A percentile compares a stretch with the other conserved stretches of the same genome.
phyloP scores from a whole-genome alignment of 1,140 invertebrate genomes.

The Diabrotica virgifera region DNA sequence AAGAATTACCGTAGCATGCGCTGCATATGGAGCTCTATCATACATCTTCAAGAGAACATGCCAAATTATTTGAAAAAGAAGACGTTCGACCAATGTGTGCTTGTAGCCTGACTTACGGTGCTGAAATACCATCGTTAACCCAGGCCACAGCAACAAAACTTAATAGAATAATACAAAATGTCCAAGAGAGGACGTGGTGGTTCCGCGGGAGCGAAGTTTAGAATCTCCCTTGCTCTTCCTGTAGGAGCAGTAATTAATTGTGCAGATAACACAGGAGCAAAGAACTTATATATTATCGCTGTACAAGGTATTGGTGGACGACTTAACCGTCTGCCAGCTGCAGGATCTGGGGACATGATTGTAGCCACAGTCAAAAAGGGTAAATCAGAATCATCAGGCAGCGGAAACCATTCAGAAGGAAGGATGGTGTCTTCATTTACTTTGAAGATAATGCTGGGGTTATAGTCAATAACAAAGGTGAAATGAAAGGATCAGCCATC shows the following conservation, averaged over 20 bases:
- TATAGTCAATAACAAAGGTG: conserved; percentile 99
- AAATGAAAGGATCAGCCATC: conserved; percentile 98
- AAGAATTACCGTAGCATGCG: too few species aligned
- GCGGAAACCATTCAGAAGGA: conserved; percentile 96
- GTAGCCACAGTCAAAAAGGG: conserved; percentile 99
- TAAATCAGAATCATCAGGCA: conserved; percentile 98
- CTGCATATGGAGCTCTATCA: too few species aligned
- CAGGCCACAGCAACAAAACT: too few species aligned
- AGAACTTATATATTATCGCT: conserved; percentile 98
- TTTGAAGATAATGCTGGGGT: conserved; percentile 99
- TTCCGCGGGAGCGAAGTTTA: background rate
- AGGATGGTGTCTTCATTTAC: conserved; percentile 98
- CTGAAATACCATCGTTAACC: too few species aligned
- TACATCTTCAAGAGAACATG: too few species aligned
- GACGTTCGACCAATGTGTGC: too few species aligned
- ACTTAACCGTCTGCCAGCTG: conserved; percentile 95
- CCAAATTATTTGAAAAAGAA: too few species aligned
- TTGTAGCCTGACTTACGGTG: too few species aligned
- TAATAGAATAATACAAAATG: too few species aligned
- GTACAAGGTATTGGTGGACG: conserved; percentile 97
- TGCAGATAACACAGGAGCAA: too few species aligned
- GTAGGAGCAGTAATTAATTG: too few species aligned
- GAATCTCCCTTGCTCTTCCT: background rate
- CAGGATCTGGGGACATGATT: conserved; percentile 97
- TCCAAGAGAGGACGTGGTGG: too few species aligned